phyloP scores from a whole-genome alignment of 2,113 vertebrate genomes.

The Eubucco bourcierii region DNA sequence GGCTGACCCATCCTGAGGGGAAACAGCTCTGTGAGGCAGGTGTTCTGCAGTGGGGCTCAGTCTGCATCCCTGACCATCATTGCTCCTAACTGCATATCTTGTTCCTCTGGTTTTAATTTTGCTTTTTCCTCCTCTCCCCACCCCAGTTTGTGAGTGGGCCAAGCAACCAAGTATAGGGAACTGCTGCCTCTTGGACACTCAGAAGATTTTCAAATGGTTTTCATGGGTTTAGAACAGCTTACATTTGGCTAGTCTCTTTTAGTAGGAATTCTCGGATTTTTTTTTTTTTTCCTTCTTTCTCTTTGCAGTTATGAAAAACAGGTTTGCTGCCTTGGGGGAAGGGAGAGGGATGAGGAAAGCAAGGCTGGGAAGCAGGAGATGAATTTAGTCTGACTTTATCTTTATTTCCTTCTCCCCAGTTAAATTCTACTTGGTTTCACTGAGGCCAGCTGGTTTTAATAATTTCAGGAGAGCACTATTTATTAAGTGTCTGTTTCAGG shows the following conservation, averaged over 20 bases:
- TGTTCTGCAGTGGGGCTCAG: not conserved
- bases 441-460: slow-evolving; percentile 68
- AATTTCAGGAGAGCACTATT: slow-evolving; percentile 62
- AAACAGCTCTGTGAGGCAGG: slow-evolving; percentile 8
- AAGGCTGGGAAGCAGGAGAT: slow-evolving; percentile 22
- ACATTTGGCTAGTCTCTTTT: slow-evolving; percentile 41
- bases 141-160: not conserved
- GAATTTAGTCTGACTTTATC: slow-evolving; percentile 67
- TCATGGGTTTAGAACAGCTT: slow-evolving; percentile 41
- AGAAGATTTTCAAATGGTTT: slow-evolving; percentile 37
- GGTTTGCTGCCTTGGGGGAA: slow-evolving; percentile 50
- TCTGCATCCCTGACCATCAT: slow-evolving; percentile 40
- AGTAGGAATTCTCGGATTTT: slow-evolving; percentile 40
- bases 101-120: slow-evolving; percentile 29
- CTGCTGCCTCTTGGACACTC: slow-evolving; percentile 32
- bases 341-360: slow-evolving; percentile 5
- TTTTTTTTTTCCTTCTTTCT: not conserved
- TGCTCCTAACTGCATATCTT: slow-evolving; percentile 17
- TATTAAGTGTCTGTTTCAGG: slow-evolving; percentile 69
- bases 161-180: slow-evolving; percentile 37
- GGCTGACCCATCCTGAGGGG: not conserved
- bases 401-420: slow-evolving; percentile 61
- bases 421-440: slow-evolving; percentile 19
- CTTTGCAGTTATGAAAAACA: slow-evolving; percentile 66
- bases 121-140: not conserved